phyloP scores from a whole-genome alignment of 2,797 vertebrate genomes.

The Oreonectes daqikongensis region DNA sequence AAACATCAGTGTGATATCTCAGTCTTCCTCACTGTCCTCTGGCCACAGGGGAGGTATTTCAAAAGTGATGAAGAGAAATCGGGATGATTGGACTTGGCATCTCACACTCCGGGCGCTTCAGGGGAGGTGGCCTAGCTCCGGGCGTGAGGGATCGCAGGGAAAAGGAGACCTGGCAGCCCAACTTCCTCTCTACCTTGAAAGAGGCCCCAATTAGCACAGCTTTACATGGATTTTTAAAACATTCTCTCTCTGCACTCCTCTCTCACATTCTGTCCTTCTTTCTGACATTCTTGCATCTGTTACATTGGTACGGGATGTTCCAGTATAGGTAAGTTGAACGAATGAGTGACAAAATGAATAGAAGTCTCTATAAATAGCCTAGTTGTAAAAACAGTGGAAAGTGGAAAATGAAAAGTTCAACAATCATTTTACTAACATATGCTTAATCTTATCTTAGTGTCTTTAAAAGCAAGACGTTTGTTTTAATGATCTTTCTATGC shows the following conservation, averaged over 20 bases:
- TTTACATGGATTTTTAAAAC: neutral
- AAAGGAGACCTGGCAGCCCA: constrained; percentile 86
- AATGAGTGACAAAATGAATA: neutral
- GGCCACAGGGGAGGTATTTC: constrained; percentile 59
- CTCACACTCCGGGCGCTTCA: constrained; percentile 77
- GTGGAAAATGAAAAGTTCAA: too few relatives aligned
- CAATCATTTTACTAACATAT: neutral
- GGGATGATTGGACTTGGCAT: constrained; percentile 88
- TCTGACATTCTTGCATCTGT: neutral
- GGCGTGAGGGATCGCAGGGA: constrained; percentile 85
- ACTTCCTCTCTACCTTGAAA: neutral
- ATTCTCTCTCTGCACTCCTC: neutral
- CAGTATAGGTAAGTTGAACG: neutral
- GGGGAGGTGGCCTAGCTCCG: constrained; percentile 65
- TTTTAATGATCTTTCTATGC: constrained; percentile 36
- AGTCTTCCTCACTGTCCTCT: constrained; percentile 34
- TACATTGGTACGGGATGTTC: neutral
- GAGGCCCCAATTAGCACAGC: neutral
- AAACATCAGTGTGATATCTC: constrained; percentile 58
- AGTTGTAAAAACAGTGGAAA: too few relatives aligned
- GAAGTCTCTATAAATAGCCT: too few relatives aligned
- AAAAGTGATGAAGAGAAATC: constrained; percentile 81
- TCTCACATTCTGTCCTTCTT: neutral
- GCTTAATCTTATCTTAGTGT: neutral
- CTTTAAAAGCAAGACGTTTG: constrained; percentile 23